These are phyloP conservation scores for Odontomachus brunneus DNA, from an alignment of 1,140 invertebrate species.

Conservation along the genomic window DNA sequence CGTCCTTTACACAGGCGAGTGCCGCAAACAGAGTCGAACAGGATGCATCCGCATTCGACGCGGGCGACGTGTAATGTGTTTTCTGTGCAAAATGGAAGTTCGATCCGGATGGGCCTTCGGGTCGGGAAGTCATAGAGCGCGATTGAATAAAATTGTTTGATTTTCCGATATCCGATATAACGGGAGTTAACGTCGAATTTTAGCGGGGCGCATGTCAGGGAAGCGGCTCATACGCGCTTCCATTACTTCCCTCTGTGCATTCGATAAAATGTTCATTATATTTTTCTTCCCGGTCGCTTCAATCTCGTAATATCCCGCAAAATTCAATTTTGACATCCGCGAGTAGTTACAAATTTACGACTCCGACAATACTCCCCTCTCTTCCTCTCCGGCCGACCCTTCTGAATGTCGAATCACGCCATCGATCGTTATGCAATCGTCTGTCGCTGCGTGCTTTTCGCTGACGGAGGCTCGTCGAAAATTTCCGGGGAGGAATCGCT, in stretches of 20 bases:
- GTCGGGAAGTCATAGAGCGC: slow-evolving; percentile 51
- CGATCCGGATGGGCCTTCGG: slow-evolving; percentile 44
- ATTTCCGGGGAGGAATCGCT: slow-evolving; percentile 31
- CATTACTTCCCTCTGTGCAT: slow-evolving; percentile 34
- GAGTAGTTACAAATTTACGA: slow-evolving; percentile 47
- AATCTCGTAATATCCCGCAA: slow-evolving; percentile 40
- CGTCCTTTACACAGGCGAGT: neutral
- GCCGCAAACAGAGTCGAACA: slow-evolving; percentile 13
- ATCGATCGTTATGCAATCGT: slow-evolving; percentile 29
- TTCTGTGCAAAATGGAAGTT: slow-evolving; percentile 41
- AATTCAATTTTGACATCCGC: slow-evolving; percentile 48
- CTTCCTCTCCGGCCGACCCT: neutral
- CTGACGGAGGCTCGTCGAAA: slow-evolving; percentile 13
- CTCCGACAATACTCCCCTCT: neutral
- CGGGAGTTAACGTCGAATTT: slow-evolving; percentile 56
- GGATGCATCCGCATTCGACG: slow-evolving; percentile 30
- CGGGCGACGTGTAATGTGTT: slow-evolving; percentile 28
- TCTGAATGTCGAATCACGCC: neutral
- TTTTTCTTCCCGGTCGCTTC: slow-evolving; percentile 38
- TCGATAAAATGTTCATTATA: slow-evolving; percentile 59
- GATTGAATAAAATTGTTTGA: slow-evolving; percentile 60
- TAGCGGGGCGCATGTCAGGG: slow-evolving; percentile 28
- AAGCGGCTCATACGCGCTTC: slow-evolving; percentile 41
- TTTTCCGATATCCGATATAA: slow-evolving; percentile 59
- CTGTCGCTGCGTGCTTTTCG: neutral